Base-by-base conservation (phyloP, 2,888 invertebrate genomes). In the Napeogenes inachia region DNA sequence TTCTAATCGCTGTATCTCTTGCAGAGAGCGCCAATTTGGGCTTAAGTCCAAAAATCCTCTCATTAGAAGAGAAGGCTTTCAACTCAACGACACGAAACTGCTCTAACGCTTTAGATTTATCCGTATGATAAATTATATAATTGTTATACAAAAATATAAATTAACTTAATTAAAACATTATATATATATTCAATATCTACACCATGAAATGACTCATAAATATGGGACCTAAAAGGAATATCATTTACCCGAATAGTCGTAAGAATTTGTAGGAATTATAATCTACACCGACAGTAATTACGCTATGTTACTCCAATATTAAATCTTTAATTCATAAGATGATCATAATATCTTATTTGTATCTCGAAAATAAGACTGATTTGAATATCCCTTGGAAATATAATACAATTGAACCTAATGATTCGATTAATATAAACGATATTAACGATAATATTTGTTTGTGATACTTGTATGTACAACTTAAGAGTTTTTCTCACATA, bases 11-110 rank as follows among this genome's bases (percentile, higher is more conserved):
- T 30, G 30, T 50, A 30, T 50, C 30, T 50, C 50, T 30, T 30
- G 30, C 30, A 50, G 30, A 30, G 30, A 50, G 50, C 50, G 6
- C 50, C 50, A 58, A 45, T 57, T 42, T 56, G 55, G 58, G 56
- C 59, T 56, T 50, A 62, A n/a, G 57, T 62, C 53, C 58, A 50
- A 58, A 55, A 62, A 59, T 56, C 59, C 50, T 10, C 56, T 62
- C 53, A 59, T 59, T 57, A 58, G 42, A 54, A 46, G 46, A 60
- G 57, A 59, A 62, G 56, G 53, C 56, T 62, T 59, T 59, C 32
- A 56, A 59, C 50, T 55, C 55, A 12, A 4, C 35, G 58, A 59
- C 55, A 56, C 62, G 30, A 50, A 62, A 59, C 32, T 59, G 55
- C 56, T 13, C 47, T 56, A 62, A 62, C 56, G 21, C 62, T 59